Evolutionary conservation across 2,888 invertebrate species (phyloP).

Genomic region (Cordilura impudica): DNA sequence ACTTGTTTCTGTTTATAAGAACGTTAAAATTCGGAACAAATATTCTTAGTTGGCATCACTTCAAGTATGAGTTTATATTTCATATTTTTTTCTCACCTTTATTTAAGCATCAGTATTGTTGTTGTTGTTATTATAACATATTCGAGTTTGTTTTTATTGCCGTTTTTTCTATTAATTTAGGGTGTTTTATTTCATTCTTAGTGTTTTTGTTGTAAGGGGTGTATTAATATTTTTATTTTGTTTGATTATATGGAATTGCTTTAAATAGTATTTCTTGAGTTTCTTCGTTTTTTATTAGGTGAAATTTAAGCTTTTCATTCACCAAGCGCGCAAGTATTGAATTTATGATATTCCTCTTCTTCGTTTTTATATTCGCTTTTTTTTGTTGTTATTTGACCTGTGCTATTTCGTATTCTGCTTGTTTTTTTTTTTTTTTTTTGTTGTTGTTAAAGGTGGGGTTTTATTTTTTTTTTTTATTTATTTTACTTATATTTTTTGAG

Average conservation of each 20-base stretch:
- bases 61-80: slow-evolving; percentile 48
- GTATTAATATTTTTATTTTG: slow-evolving; percentile 4
- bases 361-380: slow-evolving; percentile 32
- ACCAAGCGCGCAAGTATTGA: slow-evolving; percentile 55
- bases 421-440: slow-evolving; percentile 31
- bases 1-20: not conserved
- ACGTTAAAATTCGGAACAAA: not conserved
- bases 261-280: slow-evolving; percentile 25
- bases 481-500: slow-evolving; percentile 38
- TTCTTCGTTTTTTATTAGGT: slow-evolving; percentile 8
- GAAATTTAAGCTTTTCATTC: slow-evolving; percentile 23
- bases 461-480: slow-evolving; percentile 56
- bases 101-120: not conserved
- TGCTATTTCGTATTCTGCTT: slow-evolving; percentile 5
- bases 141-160: slow-evolving; percentile 26
- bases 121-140: not conserved
- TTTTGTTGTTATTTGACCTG: slow-evolving; percentile 60
- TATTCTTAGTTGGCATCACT: not conserved
- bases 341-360: slow-evolving; percentile 64
- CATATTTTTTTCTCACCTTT: slow-evolving; percentile 33
- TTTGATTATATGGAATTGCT: not conserved
- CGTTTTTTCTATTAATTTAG: slow-evolving; percentile 34
- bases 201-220: not conserved
- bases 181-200: slow-evolving; percentile 21
- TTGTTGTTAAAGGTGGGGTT: slow-evolving; percentile 60